Percentiles rank a stretch among this genome's conserved stretches.
Conservation (phyloP, 2,113 vertebrate genomes). For the Macheiramphus alcinus region DNA sequence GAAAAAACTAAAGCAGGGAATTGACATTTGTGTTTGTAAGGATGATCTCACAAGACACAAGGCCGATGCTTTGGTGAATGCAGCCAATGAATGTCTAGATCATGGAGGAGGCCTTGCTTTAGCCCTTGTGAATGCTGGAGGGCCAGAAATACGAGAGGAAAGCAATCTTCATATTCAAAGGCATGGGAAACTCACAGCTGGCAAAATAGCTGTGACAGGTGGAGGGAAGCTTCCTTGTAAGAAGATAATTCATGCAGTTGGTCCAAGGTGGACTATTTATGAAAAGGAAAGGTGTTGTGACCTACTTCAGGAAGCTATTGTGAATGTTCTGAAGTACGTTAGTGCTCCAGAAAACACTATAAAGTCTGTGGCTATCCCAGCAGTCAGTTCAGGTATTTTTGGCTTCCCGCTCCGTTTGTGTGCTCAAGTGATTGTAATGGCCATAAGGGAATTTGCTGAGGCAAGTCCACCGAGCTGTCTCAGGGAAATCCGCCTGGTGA, state of each 20-base stretch:
- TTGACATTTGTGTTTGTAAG: constrained; percentile 81
- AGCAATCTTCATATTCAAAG: background rate
- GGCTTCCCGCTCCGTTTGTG: constrained; percentile 78
- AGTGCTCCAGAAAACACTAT: accelerated
- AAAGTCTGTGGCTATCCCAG: constrained; percentile 85
- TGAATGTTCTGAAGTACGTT: constrained; percentile 49
- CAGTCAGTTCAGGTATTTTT: constrained; percentile 87
- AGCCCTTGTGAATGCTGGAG: constrained; percentile 77
- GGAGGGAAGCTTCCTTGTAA: constrained; percentile 76
- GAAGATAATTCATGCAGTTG: constrained; percentile 84
- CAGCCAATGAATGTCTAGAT: constrained; percentile 73
- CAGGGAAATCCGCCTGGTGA: constrained; percentile 80
- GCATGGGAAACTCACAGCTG: background rate
- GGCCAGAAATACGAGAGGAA: constrained; percentile 66
- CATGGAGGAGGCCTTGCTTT: constrained; percentile 80
- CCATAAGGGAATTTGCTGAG: constrained; percentile 53
- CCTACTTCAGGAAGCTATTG: constrained; percentile 24
- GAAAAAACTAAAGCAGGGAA: background rate
- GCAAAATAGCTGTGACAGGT: constrained; percentile 41
- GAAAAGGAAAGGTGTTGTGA: accelerated
- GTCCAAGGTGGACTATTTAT: background rate
- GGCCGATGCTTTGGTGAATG: constrained; percentile 84
- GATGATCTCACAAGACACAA: constrained; percentile 79
- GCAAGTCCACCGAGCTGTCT: accelerated
- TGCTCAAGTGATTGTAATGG: constrained; percentile 72